Evolutionary conservation across 2,113 vertebrate species (phyloP).

Genomic region (Phylloscopus trochiloides): DNA sequence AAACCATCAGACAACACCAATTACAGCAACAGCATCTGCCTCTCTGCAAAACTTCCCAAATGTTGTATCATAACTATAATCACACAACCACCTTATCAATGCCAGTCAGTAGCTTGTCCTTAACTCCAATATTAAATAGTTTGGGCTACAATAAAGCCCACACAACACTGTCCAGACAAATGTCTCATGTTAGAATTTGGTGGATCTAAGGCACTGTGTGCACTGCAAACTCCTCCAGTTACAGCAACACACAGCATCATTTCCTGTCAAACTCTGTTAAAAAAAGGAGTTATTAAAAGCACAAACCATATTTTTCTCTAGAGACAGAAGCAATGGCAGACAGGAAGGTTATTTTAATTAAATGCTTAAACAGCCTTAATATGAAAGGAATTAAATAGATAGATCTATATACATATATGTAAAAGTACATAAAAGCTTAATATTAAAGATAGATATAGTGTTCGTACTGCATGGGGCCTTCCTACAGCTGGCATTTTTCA

Average conservation of each 20-base stretch:
- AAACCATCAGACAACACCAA: not conserved
- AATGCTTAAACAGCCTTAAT: not conserved
- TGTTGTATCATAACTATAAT: not conserved
- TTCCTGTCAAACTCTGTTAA: not conserved
- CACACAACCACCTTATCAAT: not conserved
- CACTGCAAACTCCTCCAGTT: not conserved
- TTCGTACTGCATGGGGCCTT: not conserved
- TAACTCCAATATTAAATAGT: not conserved
- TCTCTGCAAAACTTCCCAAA: not conserved
- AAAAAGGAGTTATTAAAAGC: not conserved
- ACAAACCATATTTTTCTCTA: not conserved
- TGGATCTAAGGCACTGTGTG: not conserved
- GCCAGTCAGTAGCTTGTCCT: not conserved
- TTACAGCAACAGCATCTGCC: rapidly evolving
- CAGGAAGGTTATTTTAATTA: not conserved
- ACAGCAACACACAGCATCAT: not conserved
- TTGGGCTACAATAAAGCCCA: not conserved
- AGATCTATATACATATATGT: not conserved
- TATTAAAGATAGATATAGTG: not conserved
- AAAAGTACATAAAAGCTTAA: not conserved
- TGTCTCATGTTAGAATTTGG: not conserved
- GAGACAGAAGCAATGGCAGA: not conserved
- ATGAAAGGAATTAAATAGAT: not conserved
- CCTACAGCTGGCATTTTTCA: not conserved
- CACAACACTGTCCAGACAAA: not conserved